These are phyloP conservation scores for Schizotus pectinicornis DNA, from an alignment of 2,888 invertebrate genomes.

Conservation along the genomic window DNA sequence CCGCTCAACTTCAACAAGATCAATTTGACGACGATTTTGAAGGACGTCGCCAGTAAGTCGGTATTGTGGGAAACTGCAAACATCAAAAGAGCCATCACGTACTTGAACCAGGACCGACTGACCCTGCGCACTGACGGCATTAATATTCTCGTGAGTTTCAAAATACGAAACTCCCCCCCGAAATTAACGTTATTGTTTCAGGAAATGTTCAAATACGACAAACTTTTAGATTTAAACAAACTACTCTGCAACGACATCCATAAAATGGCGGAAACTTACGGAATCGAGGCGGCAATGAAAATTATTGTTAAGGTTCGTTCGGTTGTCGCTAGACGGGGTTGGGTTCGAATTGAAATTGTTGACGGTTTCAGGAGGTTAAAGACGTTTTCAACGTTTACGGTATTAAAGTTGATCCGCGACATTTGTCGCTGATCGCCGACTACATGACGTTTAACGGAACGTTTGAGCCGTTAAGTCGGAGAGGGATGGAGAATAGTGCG, in stretches of 20 bases:
- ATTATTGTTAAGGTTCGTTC: slow-evolving; percentile 78
- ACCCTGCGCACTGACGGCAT: slow-evolving; percentile 94
- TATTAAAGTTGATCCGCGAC: slow-evolving; percentile 92
- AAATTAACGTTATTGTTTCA: no score
- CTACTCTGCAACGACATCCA: slow-evolving; percentile 95
- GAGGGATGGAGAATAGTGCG: slow-evolving; percentile 87
- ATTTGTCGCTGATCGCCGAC: slow-evolving; percentile 91
- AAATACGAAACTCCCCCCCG: background rate
- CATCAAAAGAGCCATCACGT: slow-evolving; percentile 86
- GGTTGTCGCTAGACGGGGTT: no score
- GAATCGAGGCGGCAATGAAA: slow-evolving; percentile 93
- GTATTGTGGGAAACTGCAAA: slow-evolving; percentile 80
- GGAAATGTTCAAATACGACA: slow-evolving; percentile 86
- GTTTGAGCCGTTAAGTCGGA: slow-evolving; percentile 88
- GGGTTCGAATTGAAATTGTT: slow-evolving; percentile 5
- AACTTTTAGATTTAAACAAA: slow-evolving; percentile 78
- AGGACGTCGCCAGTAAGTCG: slow-evolving; percentile 71
- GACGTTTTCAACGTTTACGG: slow-evolving; percentile 98
- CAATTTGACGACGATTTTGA: slow-evolving; percentile 77
- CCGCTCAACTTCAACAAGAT: slow-evolving; percentile 69
- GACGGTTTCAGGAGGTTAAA: slow-evolving; percentile 75
- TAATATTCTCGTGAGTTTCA: slow-evolving; percentile 72
- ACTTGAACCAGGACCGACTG: slow-evolving; percentile 67
- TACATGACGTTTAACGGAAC: slow-evolving; percentile 97
- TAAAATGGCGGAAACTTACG: slow-evolving; percentile 86